Conservation (phyloP, 2,797 vertebrate genomes). For the Erpetoichthys calabaricus region DNA sequence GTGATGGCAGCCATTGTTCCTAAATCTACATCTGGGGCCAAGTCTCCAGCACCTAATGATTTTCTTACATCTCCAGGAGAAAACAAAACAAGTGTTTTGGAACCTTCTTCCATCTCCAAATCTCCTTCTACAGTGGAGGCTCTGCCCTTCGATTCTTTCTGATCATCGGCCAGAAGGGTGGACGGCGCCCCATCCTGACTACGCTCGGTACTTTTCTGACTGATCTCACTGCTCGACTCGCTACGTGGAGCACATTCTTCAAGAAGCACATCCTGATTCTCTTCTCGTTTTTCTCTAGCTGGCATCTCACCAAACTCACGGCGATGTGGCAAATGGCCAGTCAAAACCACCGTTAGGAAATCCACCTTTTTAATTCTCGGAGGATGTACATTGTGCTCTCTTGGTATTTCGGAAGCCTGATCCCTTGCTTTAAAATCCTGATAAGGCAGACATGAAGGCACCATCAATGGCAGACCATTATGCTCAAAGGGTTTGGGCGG, state of each 20-base stretch:
- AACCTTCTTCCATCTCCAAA: slow-evolving; percentile 84
- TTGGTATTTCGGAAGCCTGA: slow-evolving; percentile 52
- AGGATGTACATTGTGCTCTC: slow-evolving; percentile 20
- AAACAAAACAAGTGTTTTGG: slow-evolving; percentile 88
- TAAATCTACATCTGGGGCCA: slow-evolving; percentile 59
- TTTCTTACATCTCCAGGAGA: slow-evolving; percentile 88
- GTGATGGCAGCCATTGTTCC: slow-evolving; percentile 57
- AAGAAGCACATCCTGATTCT: slow-evolving; percentile 31
- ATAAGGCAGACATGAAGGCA: slow-evolving; percentile 59
- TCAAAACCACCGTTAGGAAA: slow-evolving; percentile 74
- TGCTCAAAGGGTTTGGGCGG: slow-evolving; percentile 52
- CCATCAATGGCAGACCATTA: slow-evolving; percentile 46
- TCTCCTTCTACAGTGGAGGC: slow-evolving; percentile 74
- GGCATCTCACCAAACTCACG: slow-evolving; percentile 44
- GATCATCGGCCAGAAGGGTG: slow-evolving; percentile 81
- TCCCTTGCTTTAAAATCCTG: slow-evolving; percentile 53
- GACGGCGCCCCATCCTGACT: slow-evolving; percentile 79
- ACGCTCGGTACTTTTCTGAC: slow-evolving; percentile 74
- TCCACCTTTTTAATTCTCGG: slow-evolving; percentile 61
- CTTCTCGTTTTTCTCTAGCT: slow-evolving; percentile 28
- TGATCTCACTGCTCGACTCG: slow-evolving; percentile 74
- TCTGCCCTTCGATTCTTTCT: slow-evolving; percentile 60
- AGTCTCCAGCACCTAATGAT: slow-evolving; percentile 63
- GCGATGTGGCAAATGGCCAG: slow-evolving; percentile 56
- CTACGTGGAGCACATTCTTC: slow-evolving; percentile 53